Evolutionary conservation across 2,113 vertebrate species (phyloP), one percentile per base, ranked within the genome.

Genomic region (Hydrochoerus hydrochaeris): DNA sequence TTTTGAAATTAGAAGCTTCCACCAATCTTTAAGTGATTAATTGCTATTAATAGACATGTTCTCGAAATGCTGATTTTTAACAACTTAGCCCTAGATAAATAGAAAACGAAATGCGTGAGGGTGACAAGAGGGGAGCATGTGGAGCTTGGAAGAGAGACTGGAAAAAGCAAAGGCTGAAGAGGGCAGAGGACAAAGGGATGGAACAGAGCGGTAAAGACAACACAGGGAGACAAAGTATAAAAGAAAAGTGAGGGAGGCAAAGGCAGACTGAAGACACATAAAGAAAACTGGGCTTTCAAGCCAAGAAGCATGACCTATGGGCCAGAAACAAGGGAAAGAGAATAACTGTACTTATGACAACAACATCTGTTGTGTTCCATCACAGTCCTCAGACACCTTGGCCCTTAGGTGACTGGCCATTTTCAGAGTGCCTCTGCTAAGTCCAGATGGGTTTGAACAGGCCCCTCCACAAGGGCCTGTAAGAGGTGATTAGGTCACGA

Each of bases 31-130:
- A 82, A 69, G 60, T 49, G 60, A 91, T 54, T 54, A 49, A 65
- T 85, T 52, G 62, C 14, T 78, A 80, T 67, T 75, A 97, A 75
- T 20, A 91, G 58, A 73, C 11, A 38, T 38, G 26, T 84, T 62
- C 49, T 96, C 94, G 63, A 85, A 94, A 88, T 78, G 7, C 30
- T 67, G n/a, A 54, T 24, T 93, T n/a, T 80, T 87, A 78, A 93
- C 20, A 32, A 95, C 60, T 93, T 86, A 89, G 1, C 13, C 71
- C 57, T 30, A 38, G 35, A 49, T 38, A 93, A 65, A 73, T 1
- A 95, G 24, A 71, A 91, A 91, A 77, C 71, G 14, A 88, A 85
- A 92, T 46, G 17, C 49, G 83, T 49, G 17, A 44, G 4, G 44
- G 44, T 44, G 49, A 38, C 0, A 69, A 44, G 13, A 86, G 38